A percentile compares a stretch with the other conserved stretches of the same genome.
Evolutionary conservation across 2,797 vertebrate species (phyloP).

Genomic region (Crenuchus spilurus): DNA sequence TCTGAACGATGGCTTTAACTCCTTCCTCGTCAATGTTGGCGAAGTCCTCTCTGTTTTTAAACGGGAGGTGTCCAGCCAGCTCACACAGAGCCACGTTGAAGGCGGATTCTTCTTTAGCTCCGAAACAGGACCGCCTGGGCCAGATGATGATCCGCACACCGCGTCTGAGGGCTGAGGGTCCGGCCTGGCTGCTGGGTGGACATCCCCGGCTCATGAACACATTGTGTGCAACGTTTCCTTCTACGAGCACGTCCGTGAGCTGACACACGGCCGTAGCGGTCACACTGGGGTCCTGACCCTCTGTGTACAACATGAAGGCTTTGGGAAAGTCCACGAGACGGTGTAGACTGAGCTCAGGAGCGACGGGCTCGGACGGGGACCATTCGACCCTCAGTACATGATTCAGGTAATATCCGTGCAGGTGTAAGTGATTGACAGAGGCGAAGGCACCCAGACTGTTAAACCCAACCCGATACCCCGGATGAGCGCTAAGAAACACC

Average conservation of each 20-base stretch:
- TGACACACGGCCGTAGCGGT: constrained; percentile 70
- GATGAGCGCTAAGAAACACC: constrained; percentile 85
- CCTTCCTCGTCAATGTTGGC: constrained; percentile 74
- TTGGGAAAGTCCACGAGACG: constrained; percentile 73
- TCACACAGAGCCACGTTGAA: constrained; percentile 93
- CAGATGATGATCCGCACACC: constrained; percentile 87
- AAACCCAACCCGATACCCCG: constrained; percentile 88
- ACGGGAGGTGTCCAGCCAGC: constrained; percentile 87
- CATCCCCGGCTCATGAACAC: constrained; percentile 86
- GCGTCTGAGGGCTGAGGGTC: constrained; percentile 43
- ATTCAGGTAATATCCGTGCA: constrained; percentile 88
- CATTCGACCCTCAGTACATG: constrained; percentile 79
- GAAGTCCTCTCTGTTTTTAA: constrained; percentile 81
- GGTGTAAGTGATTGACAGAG: constrained; percentile 92
- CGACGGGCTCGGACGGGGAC: constrained; percentile 67
- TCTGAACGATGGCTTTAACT: constrained; percentile 74
- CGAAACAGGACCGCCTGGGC: constrained; percentile 84
- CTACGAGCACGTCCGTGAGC: constrained; percentile 79
- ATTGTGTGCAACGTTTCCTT: constrained; percentile 84
- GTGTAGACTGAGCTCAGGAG: constrained; percentile 68
- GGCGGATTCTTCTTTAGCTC: constrained; percentile 80
- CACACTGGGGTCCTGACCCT: constrained; percentile 62
- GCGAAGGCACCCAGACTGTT: constrained; percentile 92
- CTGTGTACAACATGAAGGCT: constrained; percentile 85
- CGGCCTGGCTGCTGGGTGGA: constrained; percentile 56